These are phyloP conservation scores for Eulemur albifrons DNA, from an alignment of 2,797 vertebrate genomes.

Conservation along the genomic window DNA sequence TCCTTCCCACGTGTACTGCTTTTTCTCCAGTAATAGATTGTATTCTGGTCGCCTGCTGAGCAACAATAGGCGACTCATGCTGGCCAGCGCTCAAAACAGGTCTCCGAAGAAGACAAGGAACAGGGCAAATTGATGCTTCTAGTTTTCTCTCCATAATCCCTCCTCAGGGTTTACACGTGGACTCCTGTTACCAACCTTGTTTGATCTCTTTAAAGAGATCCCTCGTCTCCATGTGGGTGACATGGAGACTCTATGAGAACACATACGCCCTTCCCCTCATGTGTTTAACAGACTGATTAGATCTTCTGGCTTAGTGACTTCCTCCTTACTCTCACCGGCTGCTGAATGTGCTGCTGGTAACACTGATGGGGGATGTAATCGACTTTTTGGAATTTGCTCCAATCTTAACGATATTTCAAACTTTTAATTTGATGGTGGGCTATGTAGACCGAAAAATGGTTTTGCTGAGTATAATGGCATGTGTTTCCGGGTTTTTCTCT, in stretches of 20 bases:
- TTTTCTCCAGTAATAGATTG: slow-evolving; percentile 63
- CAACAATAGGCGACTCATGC: not conserved
- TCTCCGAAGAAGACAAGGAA: slow-evolving; percentile 17
- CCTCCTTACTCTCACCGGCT: slow-evolving; percentile 8
- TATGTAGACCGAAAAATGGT: not conserved
- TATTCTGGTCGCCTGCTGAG: slow-evolving; percentile 43
- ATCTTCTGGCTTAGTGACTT: slow-evolving; percentile 5
- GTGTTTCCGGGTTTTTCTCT: not conserved
- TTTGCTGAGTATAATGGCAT: not conserved
- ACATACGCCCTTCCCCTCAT: not conserved
- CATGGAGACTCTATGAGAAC: not conserved
- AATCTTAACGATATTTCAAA: slow-evolving; percentile 24
- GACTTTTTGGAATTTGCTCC: slow-evolving; percentile 25
- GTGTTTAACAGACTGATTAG: not conserved
- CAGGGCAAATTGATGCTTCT: slow-evolving; percentile 27
- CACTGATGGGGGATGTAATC: not conserved
- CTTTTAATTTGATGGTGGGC: slow-evolving; percentile 37
- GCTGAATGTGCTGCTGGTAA: not conserved
- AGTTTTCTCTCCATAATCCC: slow-evolving; percentile 48
- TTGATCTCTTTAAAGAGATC: not conserved
- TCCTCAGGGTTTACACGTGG: not conserved
- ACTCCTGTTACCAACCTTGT: not conserved
- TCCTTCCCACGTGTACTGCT: not conserved
- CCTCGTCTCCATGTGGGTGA: not conserved
- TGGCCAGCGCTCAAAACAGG: slow-evolving; percentile 39